Evolutionary conservation across 2,797 vertebrate genomes (phyloP), one percentile per base, ranked within the genome.

Genomic region (Falco peregrinus): DNA sequence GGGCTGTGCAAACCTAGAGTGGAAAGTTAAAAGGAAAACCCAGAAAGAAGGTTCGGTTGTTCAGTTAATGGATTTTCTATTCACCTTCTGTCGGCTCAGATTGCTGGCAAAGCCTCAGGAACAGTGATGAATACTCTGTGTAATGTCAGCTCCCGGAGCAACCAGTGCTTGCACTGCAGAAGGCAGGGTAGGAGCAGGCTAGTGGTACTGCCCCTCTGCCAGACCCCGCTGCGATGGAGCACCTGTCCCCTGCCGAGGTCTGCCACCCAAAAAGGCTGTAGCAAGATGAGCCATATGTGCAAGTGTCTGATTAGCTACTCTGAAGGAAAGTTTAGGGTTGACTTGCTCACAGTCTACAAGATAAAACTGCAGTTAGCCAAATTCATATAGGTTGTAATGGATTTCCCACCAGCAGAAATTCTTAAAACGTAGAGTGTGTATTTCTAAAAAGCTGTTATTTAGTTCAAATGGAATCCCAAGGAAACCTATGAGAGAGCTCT

Each of bases 161-260:
- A 6, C 22, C 60, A 10, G 20, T 5, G 20, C 41, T 79, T 2
- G 2, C 15, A 11, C 31, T 1, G 9, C 2, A 25, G 48, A 63
- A 78, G 37, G 26, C 43, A 82, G 65, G 33, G 48, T 4, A 53
- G 47, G 48, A 75, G 53, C 39, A 71, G 39, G 26, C 35, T 78
- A 74, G 59, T 90, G 67, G 9, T 43, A 43, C 33, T 65, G 35
- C 17, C 19, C 35, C 9, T n/a, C 37, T 74, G 22, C 16, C 70
- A 81, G 47, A 51, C 16, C 10, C 16, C 0, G 5, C 37, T 10
- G 26, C 0, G 0, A 25, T 29, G 37, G 10, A 22, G 25, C 0
- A 0, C 24, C n/a, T 51, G 45, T 67, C 54, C 29, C 25, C 28
- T 77, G 12, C 37, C 0, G 1, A 45, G 22, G 22, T 29, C 43